phyloP scores from a whole-genome alignment of 2,113 vertebrate species.

The Nyctereutes procyonoides region DNA sequence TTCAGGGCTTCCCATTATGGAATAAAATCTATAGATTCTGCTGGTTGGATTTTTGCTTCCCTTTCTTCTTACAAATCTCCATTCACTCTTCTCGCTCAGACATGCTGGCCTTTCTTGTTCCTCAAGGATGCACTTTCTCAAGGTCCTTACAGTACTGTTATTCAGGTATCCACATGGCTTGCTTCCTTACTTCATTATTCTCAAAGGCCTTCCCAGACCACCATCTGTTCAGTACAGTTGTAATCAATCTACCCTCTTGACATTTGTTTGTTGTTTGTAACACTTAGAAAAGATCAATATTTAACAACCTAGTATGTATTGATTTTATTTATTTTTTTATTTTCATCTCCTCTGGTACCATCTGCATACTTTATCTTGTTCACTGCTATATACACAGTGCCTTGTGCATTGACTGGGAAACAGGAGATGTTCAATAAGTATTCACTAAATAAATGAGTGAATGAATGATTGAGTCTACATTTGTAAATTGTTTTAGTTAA shows the following conservation, averaged over 20 bases:
- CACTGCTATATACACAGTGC: neutral
- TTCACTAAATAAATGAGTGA: neutral
- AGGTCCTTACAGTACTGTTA: neutral
- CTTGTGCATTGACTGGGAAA: neutral
- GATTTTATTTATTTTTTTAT: neutral
- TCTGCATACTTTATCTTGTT: neutral
- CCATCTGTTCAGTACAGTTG: neutral
- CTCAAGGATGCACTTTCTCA: neutral
- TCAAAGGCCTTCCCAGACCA: neutral
- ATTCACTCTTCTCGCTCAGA: neutral
- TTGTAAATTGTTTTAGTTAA: neutral
- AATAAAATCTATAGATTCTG: neutral
- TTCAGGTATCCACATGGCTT: neutral
- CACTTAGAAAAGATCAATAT: neutral
- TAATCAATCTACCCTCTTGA: neutral
- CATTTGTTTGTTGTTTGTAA: neutral
- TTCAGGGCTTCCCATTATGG: neutral
- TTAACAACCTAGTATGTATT: neutral
- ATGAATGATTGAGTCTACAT: neutral
- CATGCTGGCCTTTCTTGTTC: neutral
- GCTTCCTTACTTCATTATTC: slow-evolving; percentile 57
- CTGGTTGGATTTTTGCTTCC: neutral
- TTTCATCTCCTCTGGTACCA: neutral
- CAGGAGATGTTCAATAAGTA: neutral
- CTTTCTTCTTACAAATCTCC: neutral